Base-by-base conservation (phyloP, 1,140 invertebrate genomes). In the Temnothorax nylanderi region DNA sequence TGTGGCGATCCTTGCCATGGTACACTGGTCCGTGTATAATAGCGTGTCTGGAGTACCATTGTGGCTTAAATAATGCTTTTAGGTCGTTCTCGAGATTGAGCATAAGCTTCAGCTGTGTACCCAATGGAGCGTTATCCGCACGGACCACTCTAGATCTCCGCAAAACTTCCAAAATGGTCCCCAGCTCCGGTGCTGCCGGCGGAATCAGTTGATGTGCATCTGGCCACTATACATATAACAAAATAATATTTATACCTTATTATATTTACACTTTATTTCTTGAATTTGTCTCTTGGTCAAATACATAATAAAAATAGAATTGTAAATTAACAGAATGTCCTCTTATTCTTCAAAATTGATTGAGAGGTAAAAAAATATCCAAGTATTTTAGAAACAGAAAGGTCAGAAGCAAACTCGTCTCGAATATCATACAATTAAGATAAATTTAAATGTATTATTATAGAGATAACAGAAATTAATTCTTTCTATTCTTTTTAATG, bases 91-190 rank as follows among this genome's bases (percentile, higher is more conserved):
- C 96, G 62, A 99, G 95, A 21, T 96, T 96, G 21, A 99, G 92
- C 89, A 98, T 95, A 18, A 99, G 94, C 95, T 99, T 99, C 34
- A 99, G 95, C 95, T 99, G 99, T 51, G 98, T 99, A 71, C 99
- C 99, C 93, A 97, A 96, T 69, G 93, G 96, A 93, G 96, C 97
- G 94, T 98, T 97, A 94, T 98, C 97, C 16, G 97, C 98, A 76
- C 96, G 94, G 3, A 96, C 95, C 89, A 99, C 98, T 92, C 96
- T 96, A 44, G 97, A 95, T 71, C 95, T 96, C 56, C 97, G 96
- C 88, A 99, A 95, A 16, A 97, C 96, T 60, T 97, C 94, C 26
- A 99, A 93, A 78, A 99, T 95, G 90, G 96, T 96, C 54, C 98
- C 98, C 90, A 98, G 95, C 49, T 96, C 95, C 18, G 96, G 96